These are phyloP conservation scores for Euproctis similis DNA, from an alignment of 2,888 invertebrate species.

Conservation along the genomic window DNA sequence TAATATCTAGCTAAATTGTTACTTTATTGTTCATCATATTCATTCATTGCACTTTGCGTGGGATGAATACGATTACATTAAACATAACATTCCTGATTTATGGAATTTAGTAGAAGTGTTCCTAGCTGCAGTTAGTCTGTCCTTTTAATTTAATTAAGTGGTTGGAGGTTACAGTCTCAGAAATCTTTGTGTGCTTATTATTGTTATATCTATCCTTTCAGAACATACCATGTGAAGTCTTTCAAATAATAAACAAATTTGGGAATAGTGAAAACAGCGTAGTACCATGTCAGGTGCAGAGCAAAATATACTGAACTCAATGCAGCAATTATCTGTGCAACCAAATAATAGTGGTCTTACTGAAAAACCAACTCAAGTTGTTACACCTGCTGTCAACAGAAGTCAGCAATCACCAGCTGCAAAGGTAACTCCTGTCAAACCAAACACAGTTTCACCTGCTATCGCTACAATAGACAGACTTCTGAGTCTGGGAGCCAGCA, in stretches of 20 bases:
- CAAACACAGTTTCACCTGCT: constrained; percentile 60
- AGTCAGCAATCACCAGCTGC: constrained; percentile 50
- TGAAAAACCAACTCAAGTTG: constrained; percentile 71
- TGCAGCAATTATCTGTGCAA: constrained; percentile 72
- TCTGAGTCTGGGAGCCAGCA: constrained; percentile 57
- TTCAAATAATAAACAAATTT: constrained; percentile 37
- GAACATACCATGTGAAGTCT: constrained; percentile 52
- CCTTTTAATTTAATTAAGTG: neutral
- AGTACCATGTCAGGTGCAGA: constrained; percentile 74
- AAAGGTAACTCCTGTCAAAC: constrained; percentile 56
- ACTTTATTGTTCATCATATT: constrained; percentile 33
- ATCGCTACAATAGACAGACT: constrained; percentile 71
- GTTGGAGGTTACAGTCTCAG: constrained; percentile 1
- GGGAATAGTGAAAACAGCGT: constrained; percentile 34
- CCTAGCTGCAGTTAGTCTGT: neutral
- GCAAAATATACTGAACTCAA: constrained; percentile 69
- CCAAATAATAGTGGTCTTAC: constrained; percentile 60
- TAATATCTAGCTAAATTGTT: constrained; percentile 30
- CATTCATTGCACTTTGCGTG: constrained; percentile 57
- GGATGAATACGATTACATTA: constrained; percentile 52
- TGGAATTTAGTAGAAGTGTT: neutral
- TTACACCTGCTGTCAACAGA: constrained; percentile 67
- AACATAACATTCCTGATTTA: constrained; percentile 7
- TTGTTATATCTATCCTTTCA: constrained; percentile 33
- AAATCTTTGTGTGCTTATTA: no score